Evolutionary conservation across 2,113 vertebrate species (phyloP).

Genomic region (Athene noctua): DNA sequence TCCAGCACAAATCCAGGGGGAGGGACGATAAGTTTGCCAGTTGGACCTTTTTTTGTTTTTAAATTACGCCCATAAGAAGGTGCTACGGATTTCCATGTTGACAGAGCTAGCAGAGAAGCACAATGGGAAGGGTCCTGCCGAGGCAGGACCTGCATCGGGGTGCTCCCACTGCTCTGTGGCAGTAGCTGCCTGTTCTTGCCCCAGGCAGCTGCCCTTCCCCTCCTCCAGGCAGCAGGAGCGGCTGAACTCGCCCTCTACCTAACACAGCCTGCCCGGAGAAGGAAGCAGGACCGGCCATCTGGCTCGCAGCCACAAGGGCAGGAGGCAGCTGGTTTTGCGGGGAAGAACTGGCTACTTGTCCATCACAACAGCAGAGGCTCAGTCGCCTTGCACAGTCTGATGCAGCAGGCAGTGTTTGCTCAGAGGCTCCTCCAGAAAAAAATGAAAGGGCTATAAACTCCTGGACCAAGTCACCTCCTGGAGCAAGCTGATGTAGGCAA

Average conservation of each 20-base stretch:
- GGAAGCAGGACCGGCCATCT: not conserved
- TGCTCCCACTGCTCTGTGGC: not conserved
- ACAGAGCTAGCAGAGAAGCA: not conserved
- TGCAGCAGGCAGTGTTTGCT: not conserved
- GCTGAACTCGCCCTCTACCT: not conserved
- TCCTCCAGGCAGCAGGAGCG: not conserved
- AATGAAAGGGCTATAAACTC: not conserved
- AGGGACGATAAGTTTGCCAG: not conserved
- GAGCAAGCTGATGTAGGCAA: not conserved
- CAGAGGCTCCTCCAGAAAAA: not conserved
- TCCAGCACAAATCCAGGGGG: not conserved
- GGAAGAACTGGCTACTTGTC: not conserved
- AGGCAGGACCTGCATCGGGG: not conserved
- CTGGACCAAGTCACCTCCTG: not conserved
- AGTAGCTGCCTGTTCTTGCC: not conserved
- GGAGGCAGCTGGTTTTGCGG: not conserved
- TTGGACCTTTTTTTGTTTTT: too few relatives aligned
- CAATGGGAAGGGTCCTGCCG: not conserved
- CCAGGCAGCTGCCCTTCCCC: not conserved
- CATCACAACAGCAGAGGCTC: not conserved
- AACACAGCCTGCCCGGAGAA: not conserved
- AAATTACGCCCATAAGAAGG: not conserved
- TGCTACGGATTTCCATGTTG: rapidly evolving
- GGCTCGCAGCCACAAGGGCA: not conserved
- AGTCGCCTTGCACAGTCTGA: not conserved